Evolutionary conservation across 1,140 invertebrate species (phyloP).

Genomic region (Brachystomella parvula): DNA sequence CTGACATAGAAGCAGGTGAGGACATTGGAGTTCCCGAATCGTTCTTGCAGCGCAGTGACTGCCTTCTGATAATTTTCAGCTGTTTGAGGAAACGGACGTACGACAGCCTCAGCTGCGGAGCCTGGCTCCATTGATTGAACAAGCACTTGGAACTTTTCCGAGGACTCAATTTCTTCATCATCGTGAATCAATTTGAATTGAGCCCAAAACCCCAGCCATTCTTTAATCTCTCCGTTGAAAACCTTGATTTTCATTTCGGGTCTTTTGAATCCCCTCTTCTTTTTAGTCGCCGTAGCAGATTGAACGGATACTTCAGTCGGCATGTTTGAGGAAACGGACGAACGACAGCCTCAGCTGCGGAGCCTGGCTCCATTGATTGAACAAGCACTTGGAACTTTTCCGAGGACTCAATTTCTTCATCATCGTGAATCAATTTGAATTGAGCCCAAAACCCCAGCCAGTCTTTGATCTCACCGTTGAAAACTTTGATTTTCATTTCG

Average conservation of each 20-base stretch:
- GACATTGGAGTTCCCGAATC: constrained; percentile 2
- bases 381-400: constrained; percentile 40
- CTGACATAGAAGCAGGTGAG: constrained; percentile 9
- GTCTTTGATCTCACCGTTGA: constrained; percentile 40
- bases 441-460: constrained; percentile 43
- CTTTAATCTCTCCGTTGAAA: constrained; percentile 40
- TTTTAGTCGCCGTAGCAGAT: not conserved
- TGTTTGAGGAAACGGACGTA: constrained; percentile 8
- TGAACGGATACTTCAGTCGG: too few species aligned
- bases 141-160: constrained; percentile 40
- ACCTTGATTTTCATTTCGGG: constrained; percentile 40
- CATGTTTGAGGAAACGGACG: constrained; percentile 3
- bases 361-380: constrained; percentile 5
- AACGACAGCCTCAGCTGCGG: constrained; percentile 13
- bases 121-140: constrained; percentile 8
- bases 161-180: constrained; percentile 33
- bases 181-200: constrained; percentile 42
- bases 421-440: constrained; percentile 42
- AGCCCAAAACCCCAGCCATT: constrained; percentile 43
- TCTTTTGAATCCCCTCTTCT: constrained; percentile 29
- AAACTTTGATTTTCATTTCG: constrained; percentile 40
- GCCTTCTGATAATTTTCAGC: constrained; percentile 19
- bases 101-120: constrained; percentile 5
- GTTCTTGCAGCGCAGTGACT: not conserved
- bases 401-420: constrained; percentile 30